Conservation (phyloP, 2,888 invertebrate genomes). For the Drosophila maculinotata region DNA sequence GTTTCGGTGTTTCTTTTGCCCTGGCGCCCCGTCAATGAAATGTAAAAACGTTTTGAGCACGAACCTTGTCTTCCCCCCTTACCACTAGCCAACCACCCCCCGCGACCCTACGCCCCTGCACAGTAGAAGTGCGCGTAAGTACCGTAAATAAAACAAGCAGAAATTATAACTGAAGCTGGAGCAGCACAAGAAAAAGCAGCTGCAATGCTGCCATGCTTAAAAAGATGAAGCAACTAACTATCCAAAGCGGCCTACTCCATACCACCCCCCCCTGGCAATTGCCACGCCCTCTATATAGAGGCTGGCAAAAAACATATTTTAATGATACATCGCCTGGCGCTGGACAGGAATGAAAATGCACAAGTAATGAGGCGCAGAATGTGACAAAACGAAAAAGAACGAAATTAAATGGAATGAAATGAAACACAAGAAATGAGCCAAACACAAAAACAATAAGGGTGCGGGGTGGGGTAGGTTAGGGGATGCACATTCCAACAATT, state of each 20-base stretch:
- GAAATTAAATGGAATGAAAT: conserved; percentile 2
- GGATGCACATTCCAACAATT: conserved; percentile 7
- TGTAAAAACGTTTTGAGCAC: conserved; percentile 80
- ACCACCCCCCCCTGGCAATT: not conserved
- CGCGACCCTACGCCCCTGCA: not conserved
- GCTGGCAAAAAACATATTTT: conserved; percentile 56
- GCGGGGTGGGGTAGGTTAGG: not conserved
- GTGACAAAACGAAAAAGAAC: conserved; percentile 34
- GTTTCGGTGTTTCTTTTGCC: conserved; percentile 44
- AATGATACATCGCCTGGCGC: conserved; percentile 60
- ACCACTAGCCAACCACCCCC: not conserved
- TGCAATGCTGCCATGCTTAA: conserved; percentile 20
- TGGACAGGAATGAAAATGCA: conserved; percentile 42
- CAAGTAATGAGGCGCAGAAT: conserved; percentile 67
- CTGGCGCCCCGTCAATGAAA: conserved; percentile 70
- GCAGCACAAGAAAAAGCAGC: conserved; percentile 13
- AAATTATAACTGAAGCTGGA: conserved; percentile 62
- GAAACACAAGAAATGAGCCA: conserved; percentile 43
- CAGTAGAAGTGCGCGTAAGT: conserved; percentile 65
- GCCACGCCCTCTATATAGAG: not conserved
- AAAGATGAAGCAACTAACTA: conserved; percentile 39
- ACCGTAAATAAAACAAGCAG: conserved; percentile 73
- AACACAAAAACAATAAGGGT: conserved; percentile 37
- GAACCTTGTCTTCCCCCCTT: conserved; percentile 60
- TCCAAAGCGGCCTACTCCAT: conserved; percentile 17